A percentile compares a stretch with the other conserved stretches of the same genome.
Evolutionary conservation across 2,797 vertebrate species (phyloP).

Genomic region (Micropoecilia bifurca): DNA sequence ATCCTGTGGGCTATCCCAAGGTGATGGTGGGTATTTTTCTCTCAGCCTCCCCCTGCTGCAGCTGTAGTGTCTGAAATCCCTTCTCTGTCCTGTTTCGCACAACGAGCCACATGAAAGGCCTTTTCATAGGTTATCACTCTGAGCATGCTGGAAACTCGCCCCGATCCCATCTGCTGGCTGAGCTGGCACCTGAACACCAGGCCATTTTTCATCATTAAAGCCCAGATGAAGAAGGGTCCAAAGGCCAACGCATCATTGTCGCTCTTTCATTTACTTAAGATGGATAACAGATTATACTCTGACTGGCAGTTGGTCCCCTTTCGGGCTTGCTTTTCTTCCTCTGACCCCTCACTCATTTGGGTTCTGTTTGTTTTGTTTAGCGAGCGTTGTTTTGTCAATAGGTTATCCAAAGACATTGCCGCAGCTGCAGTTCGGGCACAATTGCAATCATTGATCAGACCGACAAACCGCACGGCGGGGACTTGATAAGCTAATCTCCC

Average conservation of each 20-base stretch:
- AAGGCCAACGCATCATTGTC: slow-evolving; percentile 54
- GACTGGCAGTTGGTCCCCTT: slow-evolving; percentile 15
- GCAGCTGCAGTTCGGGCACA: slow-evolving; percentile 66
- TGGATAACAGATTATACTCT: slow-evolving; percentile 53
- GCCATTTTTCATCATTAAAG: slow-evolving; percentile 73
- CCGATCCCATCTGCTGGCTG: slow-evolving; percentile 46
- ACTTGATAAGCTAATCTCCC: slow-evolving; percentile 86
- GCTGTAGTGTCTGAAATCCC: slow-evolving; percentile 30
- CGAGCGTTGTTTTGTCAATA: slow-evolving; percentile 73
- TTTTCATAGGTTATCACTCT: slow-evolving; percentile 47
- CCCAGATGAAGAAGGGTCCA: slow-evolving; percentile 54
- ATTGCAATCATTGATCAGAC: slow-evolving; percentile 82
- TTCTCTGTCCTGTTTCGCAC: slow-evolving; percentile 43
- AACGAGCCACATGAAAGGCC: slow-evolving; percentile 39
- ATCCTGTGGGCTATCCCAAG: slow-evolving; percentile 90
- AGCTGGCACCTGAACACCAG: slow-evolving; percentile 52
- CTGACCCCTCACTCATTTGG: slow-evolving; percentile 32
- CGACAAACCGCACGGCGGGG: slow-evolving; percentile 68
- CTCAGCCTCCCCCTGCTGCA: slow-evolving; percentile 7
- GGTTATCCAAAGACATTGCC: slow-evolving; percentile 85
- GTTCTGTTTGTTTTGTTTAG: slow-evolving; percentile 62
- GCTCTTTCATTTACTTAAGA: slow-evolving; percentile 58
- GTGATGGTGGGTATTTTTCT: slow-evolving; percentile 83
- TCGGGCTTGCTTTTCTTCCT: slow-evolving; percentile 29
- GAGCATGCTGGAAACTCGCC: slow-evolving; percentile 43